phyloP scores from a whole-genome alignment of 2,888 invertebrate genomes.

The Mantis religiosa region DNA sequence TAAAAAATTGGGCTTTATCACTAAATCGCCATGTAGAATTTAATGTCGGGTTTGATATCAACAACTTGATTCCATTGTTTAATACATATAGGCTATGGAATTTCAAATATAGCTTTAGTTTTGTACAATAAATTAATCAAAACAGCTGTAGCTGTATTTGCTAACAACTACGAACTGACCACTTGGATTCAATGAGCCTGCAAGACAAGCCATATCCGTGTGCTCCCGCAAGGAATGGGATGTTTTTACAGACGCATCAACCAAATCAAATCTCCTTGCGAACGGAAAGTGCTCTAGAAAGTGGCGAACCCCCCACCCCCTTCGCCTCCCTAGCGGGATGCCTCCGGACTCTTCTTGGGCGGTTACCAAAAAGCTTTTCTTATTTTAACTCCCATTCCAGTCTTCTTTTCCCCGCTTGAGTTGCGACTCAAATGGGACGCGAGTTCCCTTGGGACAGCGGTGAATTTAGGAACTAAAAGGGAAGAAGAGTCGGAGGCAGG shows the following conservation, averaged over 20 bases:
- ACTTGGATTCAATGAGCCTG: neutral
- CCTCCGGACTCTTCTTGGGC: neutral
- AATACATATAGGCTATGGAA: too few species aligned
- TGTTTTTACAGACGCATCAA: neutral
- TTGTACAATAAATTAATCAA: too few species aligned
- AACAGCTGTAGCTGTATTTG: neutral
- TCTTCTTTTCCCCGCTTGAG: conserved; percentile 25
- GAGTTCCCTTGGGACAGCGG: conserved; percentile 17
- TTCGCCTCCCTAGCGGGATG: neutral
- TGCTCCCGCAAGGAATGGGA: neutral
- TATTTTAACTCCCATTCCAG: conserved; percentile 9
- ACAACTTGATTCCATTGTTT: too few species aligned
- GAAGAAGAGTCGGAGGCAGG: neutral
- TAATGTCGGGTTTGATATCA: too few species aligned
- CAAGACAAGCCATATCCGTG: neutral
- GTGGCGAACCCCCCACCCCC: neutral
- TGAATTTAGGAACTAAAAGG: neutral
- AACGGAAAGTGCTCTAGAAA: neutral
- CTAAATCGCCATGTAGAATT: too few species aligned
- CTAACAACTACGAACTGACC: neutral
- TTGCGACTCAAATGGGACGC: conserved; percentile 29
- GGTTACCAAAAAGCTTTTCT: conserved; percentile 7
- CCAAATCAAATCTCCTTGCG: neutral
- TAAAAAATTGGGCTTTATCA: too few species aligned
- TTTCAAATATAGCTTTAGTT: too few species aligned